Base-by-base conservation (phyloP, 2,797 vertebrate species). In the Gambelia wislizenii region DNA sequence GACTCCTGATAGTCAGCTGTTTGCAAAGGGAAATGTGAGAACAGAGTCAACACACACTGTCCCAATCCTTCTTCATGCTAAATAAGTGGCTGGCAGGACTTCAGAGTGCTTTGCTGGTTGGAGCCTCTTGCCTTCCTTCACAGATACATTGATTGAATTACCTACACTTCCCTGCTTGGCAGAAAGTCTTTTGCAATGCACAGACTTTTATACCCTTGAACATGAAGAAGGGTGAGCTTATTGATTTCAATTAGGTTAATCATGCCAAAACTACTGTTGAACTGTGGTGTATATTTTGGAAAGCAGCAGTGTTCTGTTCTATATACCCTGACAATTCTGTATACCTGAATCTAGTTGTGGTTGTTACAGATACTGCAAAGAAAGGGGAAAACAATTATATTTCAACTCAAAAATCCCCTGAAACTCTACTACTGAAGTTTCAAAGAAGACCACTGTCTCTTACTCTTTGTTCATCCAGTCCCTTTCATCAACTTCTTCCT, bases 391-490 rank as follows among this genome's bases (percentile, higher is more conserved):
- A 67, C 36, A 54, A 69, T 36, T 18, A 70, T 75, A n/a, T 9
- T 76, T 52, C 10, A 52, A 22, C 13, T 54, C 64, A 70, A 72
- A 70, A 20, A 13, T 13, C 7, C 10, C 1, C 36, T 85, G 9
- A 30, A 10, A 83, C 25, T 33, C 22, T 30, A 9, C 30, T 74
- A 56, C 27, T 47, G 25, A 33, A n/a, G 6, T 36, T 42, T 9
- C 27, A 74, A 52, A 80, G 25, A 47, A 75, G 22, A 75, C 25
- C 2, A 44, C 33, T 67, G 4, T 0, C n/a, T 4, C 94, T 96
- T 94, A 96, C 94, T 90, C 36, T 94, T 96, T 95, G 6, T 61
- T 93, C 1, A 91, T 89, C 93, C 94, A 94, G 1, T 42, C 76
- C 18, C 49, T 59, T 61, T 72, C 77, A 42, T 83, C 87, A 64